These are phyloP conservation scores for Callinectes sapidus DNA, from an alignment of 2,888 invertebrate genomes.

Conservation along the genomic window DNA sequence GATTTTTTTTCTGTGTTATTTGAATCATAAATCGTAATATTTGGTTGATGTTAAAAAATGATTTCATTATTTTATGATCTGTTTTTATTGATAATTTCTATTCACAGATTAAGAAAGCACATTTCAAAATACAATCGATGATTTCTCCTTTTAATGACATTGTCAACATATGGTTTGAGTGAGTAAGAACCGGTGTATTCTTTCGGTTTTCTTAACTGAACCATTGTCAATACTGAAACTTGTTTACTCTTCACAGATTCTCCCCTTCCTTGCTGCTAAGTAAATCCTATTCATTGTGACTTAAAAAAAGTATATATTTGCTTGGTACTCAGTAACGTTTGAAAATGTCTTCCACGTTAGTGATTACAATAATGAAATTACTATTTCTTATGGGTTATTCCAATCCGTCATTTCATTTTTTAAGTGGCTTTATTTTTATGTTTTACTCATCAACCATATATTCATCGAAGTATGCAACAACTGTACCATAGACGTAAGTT, in stretches of 20 bases:
- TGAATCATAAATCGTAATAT: conserved; percentile 12
- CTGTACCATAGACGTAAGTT: conserved; percentile 3
- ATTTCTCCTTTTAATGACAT: neutral
- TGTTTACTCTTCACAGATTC: neutral
- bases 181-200: neutral
- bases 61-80: neutral
- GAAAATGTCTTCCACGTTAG: neutral
- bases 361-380: neutral
- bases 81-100: neutral
- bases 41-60: neutral
- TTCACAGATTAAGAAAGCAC: neutral
- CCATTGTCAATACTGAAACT: neutral
- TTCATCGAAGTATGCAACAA: neutral
- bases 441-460: neutral
- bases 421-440: neutral
- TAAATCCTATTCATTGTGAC: neutral
- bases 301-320: neutral
- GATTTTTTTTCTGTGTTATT: conserved; percentile 45
- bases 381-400: neutral
- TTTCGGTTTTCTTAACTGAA: neutral
- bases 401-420: neutral
- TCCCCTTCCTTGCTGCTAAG: neutral
- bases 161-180: neutral
- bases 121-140: neutral
- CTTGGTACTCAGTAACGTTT: neutral